phyloP scores from a whole-genome alignment of 2,888 invertebrate genomes.

The Lasioglossum oenotherae region DNA sequence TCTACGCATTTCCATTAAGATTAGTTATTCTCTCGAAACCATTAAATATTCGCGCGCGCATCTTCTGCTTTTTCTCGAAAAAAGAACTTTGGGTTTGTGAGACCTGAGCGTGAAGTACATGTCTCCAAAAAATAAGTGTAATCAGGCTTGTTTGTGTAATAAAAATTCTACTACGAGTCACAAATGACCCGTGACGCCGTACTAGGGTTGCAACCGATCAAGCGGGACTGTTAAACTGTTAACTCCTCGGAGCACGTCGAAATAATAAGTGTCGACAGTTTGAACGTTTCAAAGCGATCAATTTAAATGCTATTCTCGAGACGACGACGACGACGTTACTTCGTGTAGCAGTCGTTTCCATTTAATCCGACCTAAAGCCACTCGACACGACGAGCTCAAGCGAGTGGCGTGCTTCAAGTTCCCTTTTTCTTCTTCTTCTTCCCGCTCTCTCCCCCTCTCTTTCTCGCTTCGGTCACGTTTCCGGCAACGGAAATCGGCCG shows the following conservation, averaged over 20 bases:
- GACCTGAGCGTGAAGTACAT: no score
- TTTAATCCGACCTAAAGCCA: constrained; percentile 32
- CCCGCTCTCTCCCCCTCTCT: not conserved
- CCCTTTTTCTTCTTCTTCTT: not conserved
- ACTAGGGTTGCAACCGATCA: not conserved
- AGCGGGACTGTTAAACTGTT: not conserved
- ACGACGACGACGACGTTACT: not conserved
- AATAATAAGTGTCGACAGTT: constrained; percentile 22
- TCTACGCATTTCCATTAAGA: no score
- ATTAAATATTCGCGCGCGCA: no score
- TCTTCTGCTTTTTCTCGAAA: no score
- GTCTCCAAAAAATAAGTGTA: no score
- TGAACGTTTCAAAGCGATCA: constrained; percentile 31
- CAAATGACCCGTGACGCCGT: not conserved
- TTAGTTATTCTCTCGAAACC: no score
- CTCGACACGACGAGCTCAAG: constrained; percentile 25
- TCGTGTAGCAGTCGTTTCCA: constrained; percentile 27
- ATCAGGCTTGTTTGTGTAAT: not conserved
- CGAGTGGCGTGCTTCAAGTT: constrained; percentile 16
- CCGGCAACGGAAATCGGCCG: constrained; percentile 64
- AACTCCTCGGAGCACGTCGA: not conserved
- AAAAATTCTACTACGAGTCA: not conserved
- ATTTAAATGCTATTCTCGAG: constrained; percentile 37
- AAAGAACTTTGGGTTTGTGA: no score
- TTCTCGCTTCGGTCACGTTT: constrained; percentile 22